Percentiles rank a stretch among this genome's conserved stretches.
phyloP scores from a whole-genome alignment of 2,113 vertebrate genomes.

The Eubucco bourcierii region DNA sequence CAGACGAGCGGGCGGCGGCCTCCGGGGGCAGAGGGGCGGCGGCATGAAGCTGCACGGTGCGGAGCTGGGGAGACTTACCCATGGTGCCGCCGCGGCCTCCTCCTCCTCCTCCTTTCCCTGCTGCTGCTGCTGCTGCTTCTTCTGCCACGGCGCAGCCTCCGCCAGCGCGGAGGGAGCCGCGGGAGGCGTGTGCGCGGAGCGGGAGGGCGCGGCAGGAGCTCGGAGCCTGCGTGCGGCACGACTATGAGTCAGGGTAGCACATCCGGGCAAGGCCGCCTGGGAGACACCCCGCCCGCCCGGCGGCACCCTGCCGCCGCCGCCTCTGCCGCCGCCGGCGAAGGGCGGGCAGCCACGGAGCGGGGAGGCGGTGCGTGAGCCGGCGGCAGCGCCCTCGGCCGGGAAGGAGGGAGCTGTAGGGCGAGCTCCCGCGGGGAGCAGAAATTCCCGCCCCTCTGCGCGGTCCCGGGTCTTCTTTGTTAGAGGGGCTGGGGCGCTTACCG shows the following conservation, averaged over 20 bases:
- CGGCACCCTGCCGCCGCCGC: not conserved
- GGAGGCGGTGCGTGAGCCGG: not conserved
- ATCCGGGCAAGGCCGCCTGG: constrained; percentile 49
- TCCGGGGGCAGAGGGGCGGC: not conserved
- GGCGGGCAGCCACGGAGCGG: not conserved
- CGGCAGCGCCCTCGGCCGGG: not conserved
- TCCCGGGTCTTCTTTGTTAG: constrained; percentile 8
- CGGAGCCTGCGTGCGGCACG: constrained; percentile 11
- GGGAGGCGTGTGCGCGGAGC: not conserved
- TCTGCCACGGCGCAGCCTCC: not conserved
- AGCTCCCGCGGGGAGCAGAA: fast-evolving
- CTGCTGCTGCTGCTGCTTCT: not conserved
- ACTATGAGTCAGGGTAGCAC: constrained; percentile 42
- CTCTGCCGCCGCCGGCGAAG: not conserved
- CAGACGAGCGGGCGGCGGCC: not conserved
- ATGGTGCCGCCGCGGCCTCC: constrained; percentile 25
- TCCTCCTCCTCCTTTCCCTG: not conserved
- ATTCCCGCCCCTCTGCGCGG: not conserved
- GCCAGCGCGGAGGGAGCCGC: constrained; percentile 4
- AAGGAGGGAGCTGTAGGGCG: not conserved
- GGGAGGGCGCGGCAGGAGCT: not conserved
- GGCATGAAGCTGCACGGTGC: not conserved
- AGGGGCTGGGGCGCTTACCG: not conserved
- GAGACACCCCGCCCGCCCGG: not conserved
- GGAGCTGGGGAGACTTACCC: constrained; percentile 41